These are phyloP conservation scores for Hemiprocne comata DNA, from an alignment of 2,113 vertebrate genomes.

Conservation along the genomic window DNA sequence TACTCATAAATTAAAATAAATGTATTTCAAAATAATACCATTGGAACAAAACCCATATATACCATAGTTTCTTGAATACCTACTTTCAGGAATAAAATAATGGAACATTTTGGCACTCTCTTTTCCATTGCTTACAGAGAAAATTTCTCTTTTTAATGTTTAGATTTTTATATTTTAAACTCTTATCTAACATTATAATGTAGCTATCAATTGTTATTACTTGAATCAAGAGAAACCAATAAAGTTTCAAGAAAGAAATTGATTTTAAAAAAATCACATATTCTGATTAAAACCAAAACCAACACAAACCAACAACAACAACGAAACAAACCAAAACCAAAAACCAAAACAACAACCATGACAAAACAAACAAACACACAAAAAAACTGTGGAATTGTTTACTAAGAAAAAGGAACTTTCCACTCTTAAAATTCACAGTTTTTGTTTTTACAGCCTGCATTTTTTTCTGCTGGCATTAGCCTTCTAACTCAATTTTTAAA, in stretches of 20 bases:
- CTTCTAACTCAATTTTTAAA: background rate
- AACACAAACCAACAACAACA: no score
- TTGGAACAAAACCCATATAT: background rate
- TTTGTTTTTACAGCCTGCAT: background rate
- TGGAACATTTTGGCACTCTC: background rate
- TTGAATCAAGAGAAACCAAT: background rate
- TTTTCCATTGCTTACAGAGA: background rate
- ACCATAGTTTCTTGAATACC: background rate
- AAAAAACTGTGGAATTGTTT: background rate
- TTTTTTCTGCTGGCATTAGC: background rate
- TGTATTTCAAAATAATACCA: background rate
- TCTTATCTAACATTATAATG: background rate
- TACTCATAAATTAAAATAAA: background rate
- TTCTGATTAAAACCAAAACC: background rate
- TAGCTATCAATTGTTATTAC: background rate
- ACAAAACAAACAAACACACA: background rate
- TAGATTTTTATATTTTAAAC: background rate
- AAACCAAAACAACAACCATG: no score
- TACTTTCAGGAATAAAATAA: background rate
- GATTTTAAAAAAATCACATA: background rate
- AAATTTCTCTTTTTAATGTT: background rate
- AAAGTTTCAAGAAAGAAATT: background rate
- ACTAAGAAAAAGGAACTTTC: background rate
- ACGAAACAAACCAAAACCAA: no score
- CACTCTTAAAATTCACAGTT: background rate